A percentile compares a stretch with the other conserved stretches of the same genome.
Conservation (phyloP, 2,797 vertebrate species). For the Sparus aurata region DNA sequence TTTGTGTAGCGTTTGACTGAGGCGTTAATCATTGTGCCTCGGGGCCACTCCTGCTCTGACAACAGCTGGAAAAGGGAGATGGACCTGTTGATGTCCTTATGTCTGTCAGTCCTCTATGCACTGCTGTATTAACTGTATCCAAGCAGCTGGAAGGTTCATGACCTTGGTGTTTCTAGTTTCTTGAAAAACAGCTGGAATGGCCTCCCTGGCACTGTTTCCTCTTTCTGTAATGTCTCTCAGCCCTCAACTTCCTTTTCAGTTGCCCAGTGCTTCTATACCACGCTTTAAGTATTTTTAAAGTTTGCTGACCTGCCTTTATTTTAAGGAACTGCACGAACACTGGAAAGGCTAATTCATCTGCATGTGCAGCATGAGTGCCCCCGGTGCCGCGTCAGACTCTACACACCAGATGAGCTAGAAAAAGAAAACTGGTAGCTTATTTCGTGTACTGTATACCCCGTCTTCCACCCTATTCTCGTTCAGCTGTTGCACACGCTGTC, state of each 20-base stretch:
- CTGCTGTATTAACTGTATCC: slow-evolving; percentile 46
- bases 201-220: slow-evolving; percentile 22
- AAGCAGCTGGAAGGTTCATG: slow-evolving; percentile 58
- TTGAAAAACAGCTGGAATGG: slow-evolving; percentile 50
- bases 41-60: slow-evolving; percentile 46
- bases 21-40: slow-evolving; percentile 66
- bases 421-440: background rate
- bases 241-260: slow-evolving; percentile 3
- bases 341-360: background rate
- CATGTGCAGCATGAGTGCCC: background rate
- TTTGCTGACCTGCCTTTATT: background rate
- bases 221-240: slow-evolving; percentile 7
- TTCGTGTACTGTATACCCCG: background rate
- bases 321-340: background rate
- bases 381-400: background rate
- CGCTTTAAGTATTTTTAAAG: background rate
- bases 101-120: slow-evolving; percentile 29
- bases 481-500: background rate
- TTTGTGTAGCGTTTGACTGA: slow-evolving; percentile 69
- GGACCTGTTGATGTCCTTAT: slow-evolving; percentile 63
- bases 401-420: background rate
- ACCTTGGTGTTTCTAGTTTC: slow-evolving; percentile 45
- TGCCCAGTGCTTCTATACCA: background rate
- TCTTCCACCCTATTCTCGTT: background rate
- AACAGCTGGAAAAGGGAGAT: slow-evolving; percentile 72